These are phyloP conservation scores for Brachionus sp. DNA, from an alignment of 1,140 invertebrate genomes.

Conservation along the genomic window DNA sequence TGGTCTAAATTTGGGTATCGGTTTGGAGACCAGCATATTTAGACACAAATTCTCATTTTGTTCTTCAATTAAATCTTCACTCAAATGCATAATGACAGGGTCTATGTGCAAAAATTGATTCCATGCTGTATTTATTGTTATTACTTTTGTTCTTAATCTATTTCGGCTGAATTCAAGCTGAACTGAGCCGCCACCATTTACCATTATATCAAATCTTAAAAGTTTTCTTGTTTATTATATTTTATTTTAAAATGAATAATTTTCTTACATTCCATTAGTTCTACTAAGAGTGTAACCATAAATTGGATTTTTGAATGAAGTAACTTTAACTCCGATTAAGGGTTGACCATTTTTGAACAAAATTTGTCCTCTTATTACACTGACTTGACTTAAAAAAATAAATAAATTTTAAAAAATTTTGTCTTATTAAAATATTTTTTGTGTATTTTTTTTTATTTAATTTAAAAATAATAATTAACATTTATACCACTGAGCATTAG, in stretches of 20 bases:
- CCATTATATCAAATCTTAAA: slow-evolving; percentile 87
- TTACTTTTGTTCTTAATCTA: slow-evolving; percentile 81
- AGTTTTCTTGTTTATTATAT: neutral
- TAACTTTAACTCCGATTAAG: slow-evolving; percentile 86
- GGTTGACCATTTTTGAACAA: slow-evolving; percentile 83
- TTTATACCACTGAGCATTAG: neutral
- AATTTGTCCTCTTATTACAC: slow-evolving; percentile 87
- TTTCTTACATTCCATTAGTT: slow-evolving; percentile 83
- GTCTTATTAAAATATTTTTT: too few relatives aligned
- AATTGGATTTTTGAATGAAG: slow-evolving; percentile 80
- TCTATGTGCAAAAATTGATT: slow-evolving; percentile 73
- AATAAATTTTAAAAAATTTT: neutral
- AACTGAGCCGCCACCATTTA: slow-evolving; percentile 92
- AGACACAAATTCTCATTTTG: neutral
- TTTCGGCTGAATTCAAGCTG: slow-evolving; percentile 86
- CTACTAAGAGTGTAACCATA: slow-evolving; percentile 91
- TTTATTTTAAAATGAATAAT: neutral
- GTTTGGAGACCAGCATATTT: neutral
- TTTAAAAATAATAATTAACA: neutral
- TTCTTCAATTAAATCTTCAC: slow-evolving; percentile 8
- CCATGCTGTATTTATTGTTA: slow-evolving; percentile 90
- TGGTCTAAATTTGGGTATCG: neutral
- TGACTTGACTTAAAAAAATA: slow-evolving; percentile 74
- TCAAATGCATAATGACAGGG: slow-evolving; percentile 49
- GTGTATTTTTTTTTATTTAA: neutral